Conservation (phyloP, 2,888 invertebrate genomes). For the Lottia gigantea region DNA sequence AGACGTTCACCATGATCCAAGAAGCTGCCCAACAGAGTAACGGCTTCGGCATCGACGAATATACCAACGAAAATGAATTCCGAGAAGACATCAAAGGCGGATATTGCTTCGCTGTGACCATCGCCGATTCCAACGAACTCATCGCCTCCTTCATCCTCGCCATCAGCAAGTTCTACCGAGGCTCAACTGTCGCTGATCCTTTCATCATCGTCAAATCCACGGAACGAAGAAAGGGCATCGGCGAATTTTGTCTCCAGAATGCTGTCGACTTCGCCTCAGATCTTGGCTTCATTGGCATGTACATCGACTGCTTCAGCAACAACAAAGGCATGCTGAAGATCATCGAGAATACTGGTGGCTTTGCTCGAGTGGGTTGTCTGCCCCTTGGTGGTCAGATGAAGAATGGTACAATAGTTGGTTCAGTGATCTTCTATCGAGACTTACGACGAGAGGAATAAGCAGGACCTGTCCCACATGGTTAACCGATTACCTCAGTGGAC, state of each 20-base stretch:
- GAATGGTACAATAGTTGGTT: constrained; percentile 29
- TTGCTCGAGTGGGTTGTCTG: constrained; percentile 32
- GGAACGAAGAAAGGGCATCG: constrained; percentile 38
- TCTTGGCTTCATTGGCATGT: constrained; percentile 40
- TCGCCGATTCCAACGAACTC: constrained; percentile 33
- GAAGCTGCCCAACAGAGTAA: constrained; percentile 37
- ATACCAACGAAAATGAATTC: constrained; percentile 34
- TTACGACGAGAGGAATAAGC: constrained; percentile 12
- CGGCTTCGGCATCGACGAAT: constrained; percentile 44
- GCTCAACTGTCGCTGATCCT: constrained; percentile 38
- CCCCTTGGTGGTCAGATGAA: constrained; percentile 35
- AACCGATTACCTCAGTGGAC: no score
- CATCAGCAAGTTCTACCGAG: constrained; percentile 38
- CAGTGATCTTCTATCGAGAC: constrained; percentile 33
- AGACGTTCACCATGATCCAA: constrained; percentile 42
- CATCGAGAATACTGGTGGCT: constrained; percentile 31
- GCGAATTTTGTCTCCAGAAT: constrained; percentile 37
- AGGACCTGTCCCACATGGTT: not conserved
- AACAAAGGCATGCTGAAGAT: constrained; percentile 37
- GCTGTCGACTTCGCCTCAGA: constrained; percentile 34
- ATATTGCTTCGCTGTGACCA: constrained; percentile 37
- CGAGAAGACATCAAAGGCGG: constrained; percentile 35
- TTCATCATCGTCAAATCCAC: constrained; percentile 37
- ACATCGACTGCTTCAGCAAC: constrained; percentile 38
- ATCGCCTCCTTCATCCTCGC: constrained; percentile 40